A percentile compares a stretch with the other conserved stretches of the same genome.
These are phyloP conservation scores for Tautogolabrus adspersus DNA, from an alignment of 2,113 vertebrate genomes.

Conservation along the genomic window DNA sequence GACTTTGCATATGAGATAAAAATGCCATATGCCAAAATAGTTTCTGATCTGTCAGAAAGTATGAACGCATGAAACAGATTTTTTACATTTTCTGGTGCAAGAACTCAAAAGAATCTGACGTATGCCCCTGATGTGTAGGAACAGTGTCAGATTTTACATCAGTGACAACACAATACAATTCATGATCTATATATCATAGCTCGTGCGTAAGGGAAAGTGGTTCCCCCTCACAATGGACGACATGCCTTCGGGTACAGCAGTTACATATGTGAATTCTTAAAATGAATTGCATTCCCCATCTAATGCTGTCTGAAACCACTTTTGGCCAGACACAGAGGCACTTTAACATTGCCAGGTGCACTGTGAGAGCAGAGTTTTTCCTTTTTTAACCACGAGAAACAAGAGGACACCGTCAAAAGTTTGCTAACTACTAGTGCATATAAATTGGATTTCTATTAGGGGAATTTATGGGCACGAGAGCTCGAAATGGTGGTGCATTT, in stretches of 20 bases:
- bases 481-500: too few species aligned
- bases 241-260: conserved; percentile 32
- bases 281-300: conserved; percentile 47
- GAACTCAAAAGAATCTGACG: neutral
- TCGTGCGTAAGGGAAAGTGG: neutral
- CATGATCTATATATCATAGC: neutral
- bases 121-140: neutral
- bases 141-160: conserved; percentile 6
- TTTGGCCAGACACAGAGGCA: neutral
- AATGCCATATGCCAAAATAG: too few species aligned
- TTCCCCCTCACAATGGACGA: conserved; percentile 2
- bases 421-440: too few species aligned
- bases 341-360: neutral
- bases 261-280: conserved; percentile 59
- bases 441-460: neutral
- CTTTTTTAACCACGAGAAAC: neutral
- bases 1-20: too few species aligned
- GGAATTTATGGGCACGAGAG: neutral
- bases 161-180: neutral
- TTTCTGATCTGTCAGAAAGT: too few species aligned
- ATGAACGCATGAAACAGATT: too few species aligned
- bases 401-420: neutral
- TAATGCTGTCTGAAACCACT: conserved; percentile 4
- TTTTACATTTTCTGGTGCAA: too few species aligned
- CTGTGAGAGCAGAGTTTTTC: neutral